phyloP scores from a whole-genome alignment of 2,113 vertebrate genomes.

The Cinclus mexicanus region DNA sequence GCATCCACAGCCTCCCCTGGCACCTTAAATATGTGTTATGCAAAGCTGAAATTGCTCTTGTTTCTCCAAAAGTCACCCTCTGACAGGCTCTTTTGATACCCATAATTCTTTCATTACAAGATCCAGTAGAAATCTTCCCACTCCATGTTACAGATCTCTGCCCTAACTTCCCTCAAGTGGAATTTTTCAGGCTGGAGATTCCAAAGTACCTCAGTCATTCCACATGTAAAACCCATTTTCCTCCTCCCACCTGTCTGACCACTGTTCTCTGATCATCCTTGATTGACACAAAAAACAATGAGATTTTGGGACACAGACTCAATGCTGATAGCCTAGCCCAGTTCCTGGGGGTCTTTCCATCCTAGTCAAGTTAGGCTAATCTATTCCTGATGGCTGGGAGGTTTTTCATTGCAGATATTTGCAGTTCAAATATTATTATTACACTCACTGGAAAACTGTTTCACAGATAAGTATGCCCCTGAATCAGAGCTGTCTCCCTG shows the following conservation, averaged over 20 bases:
- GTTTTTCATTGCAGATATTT: background rate
- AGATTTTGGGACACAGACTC: background rate
- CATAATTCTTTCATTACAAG: background rate
- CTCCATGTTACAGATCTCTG: fast-evolving
- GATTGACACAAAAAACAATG: background rate
- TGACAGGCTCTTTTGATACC: background rate
- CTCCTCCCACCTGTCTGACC: background rate
- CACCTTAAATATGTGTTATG: fast-evolving
- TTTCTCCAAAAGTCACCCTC: background rate
- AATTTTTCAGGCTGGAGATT: background rate
- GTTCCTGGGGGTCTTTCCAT: background rate
- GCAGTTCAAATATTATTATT: background rate
- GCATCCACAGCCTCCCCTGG: fast-evolving
- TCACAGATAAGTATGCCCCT: background rate
- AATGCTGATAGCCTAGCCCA: background rate
- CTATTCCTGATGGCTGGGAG: background rate
- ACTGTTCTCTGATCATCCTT: background rate
- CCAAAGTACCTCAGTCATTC: background rate
- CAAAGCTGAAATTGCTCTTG: fast-evolving
- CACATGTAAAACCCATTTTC: fast-evolving
- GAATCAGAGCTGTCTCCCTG: background rate
- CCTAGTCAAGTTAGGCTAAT: background rate
- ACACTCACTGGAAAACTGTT: background rate
- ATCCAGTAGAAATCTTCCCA: background rate
- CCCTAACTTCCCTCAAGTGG: background rate